Percentiles rank a stretch among this genome's conserved stretches.
Conservation (phyloP, 2,888 invertebrate genomes). For the Mesopsocus fuscifrons region DNA sequence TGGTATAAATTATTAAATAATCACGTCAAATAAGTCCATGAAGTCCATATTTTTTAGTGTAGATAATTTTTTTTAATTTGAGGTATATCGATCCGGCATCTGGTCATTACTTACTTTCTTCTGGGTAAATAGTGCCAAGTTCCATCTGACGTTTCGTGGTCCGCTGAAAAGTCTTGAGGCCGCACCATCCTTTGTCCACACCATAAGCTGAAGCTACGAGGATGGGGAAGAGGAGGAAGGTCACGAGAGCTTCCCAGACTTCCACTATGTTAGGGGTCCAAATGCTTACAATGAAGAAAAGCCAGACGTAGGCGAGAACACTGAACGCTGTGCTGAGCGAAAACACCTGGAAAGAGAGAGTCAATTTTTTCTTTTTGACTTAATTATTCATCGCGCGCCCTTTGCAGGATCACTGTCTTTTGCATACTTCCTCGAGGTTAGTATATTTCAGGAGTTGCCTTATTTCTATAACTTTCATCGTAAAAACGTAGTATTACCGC, state of each 20-base stretch:
- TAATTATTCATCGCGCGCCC: too few species aligned
- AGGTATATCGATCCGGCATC: too few species aligned
- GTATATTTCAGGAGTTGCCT: too few species aligned
- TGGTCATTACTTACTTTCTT: constrained; percentile 18
- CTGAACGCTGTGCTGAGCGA: constrained; percentile 26
- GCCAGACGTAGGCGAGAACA: constrained; percentile 38
- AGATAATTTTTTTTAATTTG: too few species aligned
- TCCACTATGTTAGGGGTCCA: constrained; percentile 27
- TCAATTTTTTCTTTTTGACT: too few species aligned
- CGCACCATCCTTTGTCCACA: constrained; percentile 29
- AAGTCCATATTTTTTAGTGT: too few species aligned
- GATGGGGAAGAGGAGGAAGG: constrained; percentile 33
- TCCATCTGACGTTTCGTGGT: constrained; percentile 25
- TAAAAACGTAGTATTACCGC: too few species aligned
- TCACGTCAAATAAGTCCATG: too few species aligned
- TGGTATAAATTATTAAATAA: too few species aligned
- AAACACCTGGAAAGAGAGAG: constrained; percentile 23
- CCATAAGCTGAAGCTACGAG: constrained; percentile 33
- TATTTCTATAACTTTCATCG: too few species aligned
- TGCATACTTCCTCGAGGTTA: too few species aligned
- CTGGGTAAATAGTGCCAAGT: constrained; percentile 23
- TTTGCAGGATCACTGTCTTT: too few species aligned
- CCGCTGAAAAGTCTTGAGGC: constrained; percentile 23
- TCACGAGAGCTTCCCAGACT: constrained; percentile 35
- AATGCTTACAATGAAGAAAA: constrained; percentile 28